Percentiles rank a stretch among this genome's conserved stretches.
Evolutionary conservation across 2,113 vertebrate genomes (phyloP).

Genomic region (crab-eating macaque (Macaca fascicularis)): T2T-MFA8v1.1 NC_088375.1:18948001-18948500

Average conservation of each 20-base stretch:
- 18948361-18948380: background rate
- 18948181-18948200: too few species aligned
- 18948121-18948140: background rate
- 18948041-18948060: background rate
- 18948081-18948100: background rate
- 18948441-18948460: background rate
- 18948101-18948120: background rate
- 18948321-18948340: background rate
- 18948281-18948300: background rate
- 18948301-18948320: background rate
- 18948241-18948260: background rate
- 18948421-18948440: background rate
- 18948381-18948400: background rate
- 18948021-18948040: too few species aligned
- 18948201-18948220: rapidly evolving
- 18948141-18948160: background rate
- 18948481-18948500: background rate
- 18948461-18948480: background rate
- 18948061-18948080: rapidly evolving
- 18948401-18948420: background rate
- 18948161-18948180: rapidly evolving
- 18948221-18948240: background rate
- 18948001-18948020: background rate
- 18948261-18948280: background rate
- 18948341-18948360: background rate